These are phyloP conservation scores for Dusona sp. DNA, from an alignment of 2,888 invertebrate species.

Conservation along the genomic window DNA sequence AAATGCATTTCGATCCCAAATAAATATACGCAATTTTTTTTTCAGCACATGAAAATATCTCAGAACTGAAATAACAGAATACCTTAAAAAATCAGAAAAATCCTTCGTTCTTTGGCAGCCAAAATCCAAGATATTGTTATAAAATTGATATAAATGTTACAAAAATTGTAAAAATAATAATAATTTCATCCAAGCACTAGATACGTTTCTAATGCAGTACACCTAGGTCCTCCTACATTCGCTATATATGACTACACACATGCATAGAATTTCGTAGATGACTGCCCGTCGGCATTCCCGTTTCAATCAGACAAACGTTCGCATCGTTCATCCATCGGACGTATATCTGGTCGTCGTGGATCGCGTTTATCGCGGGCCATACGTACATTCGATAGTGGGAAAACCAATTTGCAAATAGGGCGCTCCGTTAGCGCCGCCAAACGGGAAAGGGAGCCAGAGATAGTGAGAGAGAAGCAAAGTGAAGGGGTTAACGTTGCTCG, in stretches of 20 bases:
- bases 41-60: neutral
- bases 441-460: conserved; percentile 27
- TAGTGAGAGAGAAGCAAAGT: conserved; percentile 50
- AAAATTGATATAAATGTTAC: neutral
- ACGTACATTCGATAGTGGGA: conserved; percentile 67
- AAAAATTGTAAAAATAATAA: neutral
- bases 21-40: neutral
- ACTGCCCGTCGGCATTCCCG: conserved; percentile 72
- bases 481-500: conserved; percentile 69
- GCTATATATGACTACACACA: neutral
- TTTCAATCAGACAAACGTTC: conserved; percentile 80
- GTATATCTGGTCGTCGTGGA: conserved; percentile 63
- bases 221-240: neutral
- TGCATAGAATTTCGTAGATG: conserved; percentile 25
- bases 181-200: neutral
- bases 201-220: conserved; percentile 18
- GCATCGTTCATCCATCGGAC: conserved; percentile 76
- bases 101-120: neutral
- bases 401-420: conserved; percentile 84
- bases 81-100: neutral
- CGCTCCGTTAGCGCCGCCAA: conserved; percentile 65
- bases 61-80: neutral
- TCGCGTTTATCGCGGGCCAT: conserved; percentile 76
- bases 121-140: neutral
- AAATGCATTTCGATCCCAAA: neutral